phyloP scores from a whole-genome alignment of 2,113 vertebrate species.

The Amblyopsis rosae region DNA sequence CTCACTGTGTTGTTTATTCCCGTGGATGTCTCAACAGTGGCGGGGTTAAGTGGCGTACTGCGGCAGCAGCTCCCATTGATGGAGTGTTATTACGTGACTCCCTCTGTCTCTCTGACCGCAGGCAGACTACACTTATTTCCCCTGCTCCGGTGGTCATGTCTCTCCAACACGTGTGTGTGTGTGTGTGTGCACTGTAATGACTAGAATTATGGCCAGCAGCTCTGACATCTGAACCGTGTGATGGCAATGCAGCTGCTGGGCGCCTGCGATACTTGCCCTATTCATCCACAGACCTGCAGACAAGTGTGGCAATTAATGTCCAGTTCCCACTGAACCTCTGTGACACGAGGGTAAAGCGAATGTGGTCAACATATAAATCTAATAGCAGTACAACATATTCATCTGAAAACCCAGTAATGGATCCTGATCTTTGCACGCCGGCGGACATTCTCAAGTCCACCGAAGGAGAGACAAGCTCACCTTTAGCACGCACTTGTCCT shows the following conservation, averaged over 20 bases:
- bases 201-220: slow-evolving; percentile 64
- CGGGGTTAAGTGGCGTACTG: slow-evolving; percentile 68
- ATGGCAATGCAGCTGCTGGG: slow-evolving; percentile 45
- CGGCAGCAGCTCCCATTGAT: slow-evolving; percentile 47
- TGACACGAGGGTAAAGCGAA: slow-evolving; percentile 17
- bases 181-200: slow-evolving; percentile 50
- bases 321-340: slow-evolving; percentile 58
- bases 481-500: slow-evolving; percentile 85
- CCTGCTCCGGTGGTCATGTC: slow-evolving; percentile 60
- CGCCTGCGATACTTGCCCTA: slow-evolving; percentile 68
- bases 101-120: slow-evolving; percentile 71
- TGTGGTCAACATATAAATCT: too few species aligned
- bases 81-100: slow-evolving; percentile 74
- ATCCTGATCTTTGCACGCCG: slow-evolving; percentile 12
- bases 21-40: slow-evolving; percentile 49
- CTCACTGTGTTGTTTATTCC: slow-evolving; percentile 47
- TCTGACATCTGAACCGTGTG: slow-evolving; percentile 64
- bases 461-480: slow-evolving; percentile 57
- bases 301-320: slow-evolving; percentile 61
- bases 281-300: slow-evolving; percentile 66
- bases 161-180: slow-evolving; percentile 59
- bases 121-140: slow-evolving; percentile 81
- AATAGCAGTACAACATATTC: slow-evolving; percentile 37
- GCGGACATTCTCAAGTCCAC: too few species aligned
- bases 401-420: slow-evolving; percentile 46